These are phyloP conservation scores for Heliconius melpomene DNA, from an alignment of 1,140 invertebrate genomes.

Conservation along the genomic window DNA sequence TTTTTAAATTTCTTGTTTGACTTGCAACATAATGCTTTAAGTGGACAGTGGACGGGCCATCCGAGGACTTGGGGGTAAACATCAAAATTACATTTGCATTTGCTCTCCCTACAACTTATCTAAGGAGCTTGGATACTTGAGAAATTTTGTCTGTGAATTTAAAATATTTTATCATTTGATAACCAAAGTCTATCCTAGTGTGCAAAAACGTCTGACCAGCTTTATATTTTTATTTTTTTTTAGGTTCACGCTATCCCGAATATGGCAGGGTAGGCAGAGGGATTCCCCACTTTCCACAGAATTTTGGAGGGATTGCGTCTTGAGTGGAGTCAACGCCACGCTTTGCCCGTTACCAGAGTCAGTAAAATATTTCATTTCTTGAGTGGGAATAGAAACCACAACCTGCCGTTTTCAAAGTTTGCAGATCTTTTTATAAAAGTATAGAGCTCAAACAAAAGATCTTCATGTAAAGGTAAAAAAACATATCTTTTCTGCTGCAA, in stretches of 20 bases:
- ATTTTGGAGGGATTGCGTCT: not conserved
- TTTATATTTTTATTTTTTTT: not conserved
- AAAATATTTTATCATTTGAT: not conserved
- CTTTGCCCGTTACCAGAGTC: not conserved
- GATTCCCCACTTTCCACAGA: not conserved
- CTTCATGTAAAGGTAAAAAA: too few relatives aligned
- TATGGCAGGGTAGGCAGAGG: not conserved
- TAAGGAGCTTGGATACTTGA: not conserved
- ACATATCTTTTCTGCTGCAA: too few relatives aligned
- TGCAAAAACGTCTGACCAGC: too few relatives aligned
- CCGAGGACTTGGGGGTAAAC: not conserved
- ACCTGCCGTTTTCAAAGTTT: not conserved
- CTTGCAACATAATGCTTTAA: constrained; percentile 4
- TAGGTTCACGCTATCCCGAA: not conserved
- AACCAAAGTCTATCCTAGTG: too few relatives aligned
- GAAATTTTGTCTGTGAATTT: not conserved
- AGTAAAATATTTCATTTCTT: not conserved
- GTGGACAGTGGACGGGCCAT: not conserved
- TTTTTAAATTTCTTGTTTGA: not conserved
- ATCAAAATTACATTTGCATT: constrained; percentile 9
- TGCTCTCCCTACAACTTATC: not conserved
- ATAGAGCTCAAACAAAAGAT: too few relatives aligned
- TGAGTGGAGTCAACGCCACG: not conserved
- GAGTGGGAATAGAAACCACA: not conserved
- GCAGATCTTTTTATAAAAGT: too few relatives aligned